Evolutionary conservation across 2,797 vertebrate genomes (phyloP), one percentile per base, ranked within the genome.

Genomic region (Phalanger gymnotis): DNA sequence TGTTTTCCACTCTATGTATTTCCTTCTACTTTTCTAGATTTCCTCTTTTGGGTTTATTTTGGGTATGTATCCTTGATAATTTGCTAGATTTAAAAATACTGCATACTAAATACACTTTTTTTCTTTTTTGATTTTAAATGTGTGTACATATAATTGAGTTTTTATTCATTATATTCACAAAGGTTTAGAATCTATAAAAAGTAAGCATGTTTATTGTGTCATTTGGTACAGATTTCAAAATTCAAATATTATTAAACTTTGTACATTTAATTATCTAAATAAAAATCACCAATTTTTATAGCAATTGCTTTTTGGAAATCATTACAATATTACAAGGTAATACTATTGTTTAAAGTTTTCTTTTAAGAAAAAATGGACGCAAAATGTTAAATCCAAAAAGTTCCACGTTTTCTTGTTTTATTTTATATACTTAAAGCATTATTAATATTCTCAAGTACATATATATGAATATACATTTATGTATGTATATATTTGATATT

Each of bases 81-180:
- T 56, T 56, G 5, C 6, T 27, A 25, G 55, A 56, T 56, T 56
- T 56, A 27, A 56, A 56, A 56, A 28, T 56, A 27, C 55, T 56
- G 3, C 55, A 27, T 28, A 16, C 55, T 56, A 56, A 27, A 55
- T 55, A 54, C 13, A 55, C 9, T 53, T 16, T 56, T 56, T 56
- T 5, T 56, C 25, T 25, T 56, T 56, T 56, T 56, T 56, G 54
- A 56, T 25, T 56, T 27, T 56, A 56, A 25, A 56, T 56, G 14
- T 56, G 14, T 54, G 22, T 27, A 56, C 27, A 22, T 90, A 28
- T 93, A 94, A 92, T 95, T 96, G 34, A 95, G 91, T 47, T 94
- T 97, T 97, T 97, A 94, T 97, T 54, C 54, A 54, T 7, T 54
- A 19, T 54, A 14, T 54, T 97, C 96, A 92, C 73, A 92, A 95